These are phyloP conservation scores for Euborellia annulipes DNA, from an alignment of 1,140 invertebrate species.

Conservation along the genomic window DNA sequence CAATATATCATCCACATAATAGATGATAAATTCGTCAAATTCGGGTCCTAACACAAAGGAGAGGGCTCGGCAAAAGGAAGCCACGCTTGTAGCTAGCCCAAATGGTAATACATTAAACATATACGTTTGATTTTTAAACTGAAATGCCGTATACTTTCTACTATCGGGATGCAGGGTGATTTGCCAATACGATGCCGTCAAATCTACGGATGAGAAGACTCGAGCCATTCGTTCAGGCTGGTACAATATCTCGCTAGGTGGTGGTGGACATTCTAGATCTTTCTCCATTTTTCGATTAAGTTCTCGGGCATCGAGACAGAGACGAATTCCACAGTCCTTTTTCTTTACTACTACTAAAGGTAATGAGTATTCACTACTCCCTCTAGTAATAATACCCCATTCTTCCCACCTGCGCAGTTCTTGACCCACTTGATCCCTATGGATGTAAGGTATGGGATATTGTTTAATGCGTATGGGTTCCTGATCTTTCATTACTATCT, in stretches of 20 bases:
- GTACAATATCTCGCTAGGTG: neutral
- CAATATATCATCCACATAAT: slow-evolving; percentile 3
- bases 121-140: neutral
- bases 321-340: neutral
- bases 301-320: slow-evolving; percentile 1
- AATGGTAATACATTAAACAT: neutral
- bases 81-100: neutral
- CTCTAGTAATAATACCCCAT: neutral
- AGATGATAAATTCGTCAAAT: neutral
- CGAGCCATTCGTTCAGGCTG: neutral
- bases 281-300: neutral
- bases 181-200: neutral
- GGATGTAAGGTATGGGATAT: too few relatives aligned
- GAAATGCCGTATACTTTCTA: slow-evolving; percentile 1
- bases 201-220: neutral
- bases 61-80: neutral
- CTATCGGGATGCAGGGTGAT: neutral
- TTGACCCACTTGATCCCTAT: too few relatives aligned
- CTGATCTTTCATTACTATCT: too few relatives aligned
- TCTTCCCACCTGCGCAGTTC: too few relatives aligned
- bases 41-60: neutral
- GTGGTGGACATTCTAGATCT: neutral
- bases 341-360: slow-evolving; percentile 1
- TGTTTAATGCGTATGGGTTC: too few relatives aligned
- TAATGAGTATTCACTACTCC: neutral